A percentile compares a stretch with the other conserved stretches of the same genome.
phyloP scores from a whole-genome alignment of 1,140 invertebrate genomes.

The Lethrus apterus region DNA sequence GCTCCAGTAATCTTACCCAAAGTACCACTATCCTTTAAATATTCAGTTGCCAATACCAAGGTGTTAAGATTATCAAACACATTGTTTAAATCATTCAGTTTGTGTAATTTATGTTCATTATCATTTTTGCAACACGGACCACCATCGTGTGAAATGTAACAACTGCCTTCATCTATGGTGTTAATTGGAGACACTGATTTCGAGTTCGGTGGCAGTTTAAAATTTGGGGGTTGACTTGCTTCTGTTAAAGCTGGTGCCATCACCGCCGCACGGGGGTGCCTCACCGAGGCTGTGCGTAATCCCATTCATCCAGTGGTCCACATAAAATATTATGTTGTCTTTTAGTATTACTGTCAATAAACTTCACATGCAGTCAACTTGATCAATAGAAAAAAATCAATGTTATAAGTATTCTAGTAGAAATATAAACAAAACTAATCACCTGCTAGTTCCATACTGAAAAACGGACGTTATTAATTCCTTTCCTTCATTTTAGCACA shows the following conservation, averaged over 20 bases:
- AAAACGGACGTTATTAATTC: too few relatives aligned
- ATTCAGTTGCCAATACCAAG: constrained; percentile 21
- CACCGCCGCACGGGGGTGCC: constrained; percentile 56
- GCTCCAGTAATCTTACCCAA: constrained; percentile 20
- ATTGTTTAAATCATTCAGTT: constrained; percentile 12
- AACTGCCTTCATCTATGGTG: constrained; percentile 31
- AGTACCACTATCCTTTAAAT: constrained; percentile 16
- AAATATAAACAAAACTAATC: constrained; percentile 17
- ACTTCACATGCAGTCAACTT: constrained; percentile 20
- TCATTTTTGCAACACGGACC: constrained; percentile 23
- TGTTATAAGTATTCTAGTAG: too few relatives aligned
- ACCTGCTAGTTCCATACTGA: constrained; percentile 32
- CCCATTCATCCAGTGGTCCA: constrained; percentile 52
- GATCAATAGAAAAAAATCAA: constrained; percentile 23
- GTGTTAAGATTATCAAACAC: constrained; percentile 21
- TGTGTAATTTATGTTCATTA: constrained; percentile 6
- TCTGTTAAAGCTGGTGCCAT: constrained; percentile 69
- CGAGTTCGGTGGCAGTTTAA: constrained; percentile 45
- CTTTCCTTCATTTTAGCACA: background rate
- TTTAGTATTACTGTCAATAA: constrained; percentile 14
- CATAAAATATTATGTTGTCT: constrained; percentile 8
- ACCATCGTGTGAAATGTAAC: constrained; percentile 40
- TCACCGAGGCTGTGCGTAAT: constrained; percentile 48
- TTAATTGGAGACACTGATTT: constrained; percentile 38
- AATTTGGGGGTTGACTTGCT: constrained; percentile 54